Evolutionary conservation across 2,797 vertebrate species (phyloP).

Genomic region (Artibeus jamaicensis): DNA sequence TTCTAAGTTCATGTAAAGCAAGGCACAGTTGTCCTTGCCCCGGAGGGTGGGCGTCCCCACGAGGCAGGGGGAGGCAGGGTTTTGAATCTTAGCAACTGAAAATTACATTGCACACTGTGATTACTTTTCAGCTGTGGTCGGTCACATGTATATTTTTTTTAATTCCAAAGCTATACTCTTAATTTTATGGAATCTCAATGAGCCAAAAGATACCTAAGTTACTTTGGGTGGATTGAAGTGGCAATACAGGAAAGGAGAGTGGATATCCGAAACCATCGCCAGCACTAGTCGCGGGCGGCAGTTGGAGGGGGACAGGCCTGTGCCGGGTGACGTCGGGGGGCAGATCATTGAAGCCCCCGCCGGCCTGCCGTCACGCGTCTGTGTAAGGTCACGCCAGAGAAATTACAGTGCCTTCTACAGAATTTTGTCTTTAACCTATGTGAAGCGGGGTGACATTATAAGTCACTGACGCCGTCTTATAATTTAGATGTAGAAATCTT

Average conservation of each 20-base stretch:
- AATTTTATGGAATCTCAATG: constrained; percentile 78
- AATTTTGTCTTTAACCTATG: constrained; percentile 82
- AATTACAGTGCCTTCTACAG: constrained; percentile 87
- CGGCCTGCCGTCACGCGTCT: constrained; percentile 77
- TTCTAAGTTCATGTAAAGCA: constrained; percentile 82
- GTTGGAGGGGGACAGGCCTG: constrained; percentile 58
- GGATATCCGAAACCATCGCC: not conserved
- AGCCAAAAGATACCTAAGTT: constrained; percentile 77
- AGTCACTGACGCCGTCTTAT: constrained; percentile 74
- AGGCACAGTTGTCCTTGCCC: constrained; percentile 74
- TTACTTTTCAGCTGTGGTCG: constrained; percentile 82
- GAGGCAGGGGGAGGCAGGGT: constrained; percentile 73
- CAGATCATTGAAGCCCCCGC: constrained; percentile 64
- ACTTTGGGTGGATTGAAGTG: not conserved
- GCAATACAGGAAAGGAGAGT: not conserved
- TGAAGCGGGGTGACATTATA: constrained; percentile 77
- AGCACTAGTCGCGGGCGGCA: not conserved
- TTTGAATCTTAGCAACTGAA: constrained; percentile 77
- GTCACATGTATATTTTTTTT: constrained; percentile 79
- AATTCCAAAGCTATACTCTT: constrained; percentile 82
- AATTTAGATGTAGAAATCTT: constrained; percentile 70
- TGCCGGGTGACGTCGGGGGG: constrained; percentile 57
- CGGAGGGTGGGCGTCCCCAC: constrained; percentile 72
- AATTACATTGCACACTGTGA: constrained; percentile 86
- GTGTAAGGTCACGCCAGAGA: constrained; percentile 80